Evolutionary conservation across 2,888 invertebrate genomes (phyloP), one percentile per base, ranked within the genome.

Genomic region (Craniophora ligustri): DNA sequence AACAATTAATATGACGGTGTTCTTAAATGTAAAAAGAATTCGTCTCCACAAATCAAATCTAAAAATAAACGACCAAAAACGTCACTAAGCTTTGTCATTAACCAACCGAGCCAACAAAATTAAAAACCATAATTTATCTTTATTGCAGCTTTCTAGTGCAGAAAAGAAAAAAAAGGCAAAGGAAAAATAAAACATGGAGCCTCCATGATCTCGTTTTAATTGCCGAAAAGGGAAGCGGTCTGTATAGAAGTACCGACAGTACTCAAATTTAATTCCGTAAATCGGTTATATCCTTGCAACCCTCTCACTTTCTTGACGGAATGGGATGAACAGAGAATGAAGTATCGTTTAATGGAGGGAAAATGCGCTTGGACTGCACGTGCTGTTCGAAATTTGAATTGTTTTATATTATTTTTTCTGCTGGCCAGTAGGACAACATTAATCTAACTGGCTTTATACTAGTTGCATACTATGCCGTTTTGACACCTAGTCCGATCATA

Each of bases 61-160:
- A 50, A 56, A 65, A 47, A 65, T 46, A 65, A 64, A 56, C 41
- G n/a, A 14, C 31, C 42, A 30, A n/a, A 47, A 42, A 56, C 46
- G 40, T 15, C 32, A 57, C 41, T 3, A 49, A 36, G 35, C 35
- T 57, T 30, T 53, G 44, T 67, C 67, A 57, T 73, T 75, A 70
- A 62, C 60, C 73, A 57, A 76, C 67, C 70, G 64, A 70, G 57
- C 67, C 62, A 71, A 67, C 82, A 76, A 86, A 88, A 90, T 89
- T 90, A 89, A 90, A 89, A 89, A 85, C 84, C 85, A 88, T 89
- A 87, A 89, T 88, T 89, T 89, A 88, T 86, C 86, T 89, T 88
- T 87, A 89, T 87, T 81, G 84, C 85, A 72, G 77, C 74, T 74
- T 76, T 79, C 78, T 76, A 77, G 71, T 68, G 75, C 71, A 73